Evolutionary conservation across 2,888 invertebrate species (phyloP), one percentile per base, ranked within the genome.

Genomic region (Pristionchus fissidentatus): DNA sequence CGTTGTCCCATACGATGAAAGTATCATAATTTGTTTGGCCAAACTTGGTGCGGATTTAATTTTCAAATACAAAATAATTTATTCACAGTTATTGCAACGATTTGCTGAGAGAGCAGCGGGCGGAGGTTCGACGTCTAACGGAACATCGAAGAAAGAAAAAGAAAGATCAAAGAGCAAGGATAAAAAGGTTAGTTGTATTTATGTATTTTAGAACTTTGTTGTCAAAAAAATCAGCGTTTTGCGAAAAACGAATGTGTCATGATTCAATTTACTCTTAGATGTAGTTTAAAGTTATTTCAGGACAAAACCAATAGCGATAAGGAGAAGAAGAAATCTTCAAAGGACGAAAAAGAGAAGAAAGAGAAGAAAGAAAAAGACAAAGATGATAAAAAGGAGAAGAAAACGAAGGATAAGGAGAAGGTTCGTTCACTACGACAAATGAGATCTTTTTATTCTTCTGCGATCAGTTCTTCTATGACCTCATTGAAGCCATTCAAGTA

Each of bases 21-120:
- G n/a, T n/a, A n/a, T n/a, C n/a, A n/a, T n/a, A n/a, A n/a, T n/a
- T n/a, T n/a, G n/a, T n/a, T n/a, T n/a, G n/a, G n/a, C n/a, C n/a
- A n/a, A n/a, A n/a, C n/a, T n/a, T n/a, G n/a, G 19, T 49, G 49
- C 49, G 19, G 49, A 49, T 10, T 49, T 15, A 15, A 49, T 49
- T 49, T 15, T 15, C 13, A 15, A 49, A 49, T 49, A 15, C 13
- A 49, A 10, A 49, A 49, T 49, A 49, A 49, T 49, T 52, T 70
- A 43, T 4, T 84, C 84, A 73, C 73, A 88, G 88, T 75, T 88
- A 75, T 83, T 88, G 8, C 85, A 86, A 85, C 83, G 83, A 62
- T 84, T 88, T 15, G 88, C 87, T 26, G 83, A 82, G 26, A 84
- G 86, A 43, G 87, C 88, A 0, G 35, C 35, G 29, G 38, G 62